Conservation (phyloP, 2,797 vertebrate species). For the Lacerta agilis region DNA sequence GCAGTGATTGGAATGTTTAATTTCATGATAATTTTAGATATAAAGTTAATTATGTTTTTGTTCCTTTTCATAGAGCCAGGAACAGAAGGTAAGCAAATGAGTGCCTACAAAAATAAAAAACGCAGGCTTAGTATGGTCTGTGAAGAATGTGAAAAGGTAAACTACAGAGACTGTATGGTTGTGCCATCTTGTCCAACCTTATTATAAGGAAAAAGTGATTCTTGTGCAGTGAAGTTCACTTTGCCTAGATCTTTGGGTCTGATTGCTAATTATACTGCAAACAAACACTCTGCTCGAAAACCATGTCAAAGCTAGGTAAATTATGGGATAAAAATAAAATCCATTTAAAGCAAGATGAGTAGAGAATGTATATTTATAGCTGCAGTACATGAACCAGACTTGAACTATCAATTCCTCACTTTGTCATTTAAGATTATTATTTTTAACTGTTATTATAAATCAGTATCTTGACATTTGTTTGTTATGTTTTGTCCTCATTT, state of each 20-base stretch:
- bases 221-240: not conserved
- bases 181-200: not conserved
- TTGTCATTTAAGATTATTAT: not conserved
- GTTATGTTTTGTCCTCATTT: not conserved
- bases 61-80: not conserved
- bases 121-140: not conserved
- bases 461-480: not conserved
- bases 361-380: not conserved
- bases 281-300: not conserved
- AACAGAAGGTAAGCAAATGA: not conserved
- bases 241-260: not conserved
- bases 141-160: not conserved
- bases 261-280: not conserved
- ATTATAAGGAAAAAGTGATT: not conserved
- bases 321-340: constrained; percentile 11
- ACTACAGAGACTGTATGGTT: not conserved
- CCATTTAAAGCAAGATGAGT: not conserved
- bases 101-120: not conserved
- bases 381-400: not conserved
- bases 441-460: constrained; percentile 10
- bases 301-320: not conserved
- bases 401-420: not conserved
- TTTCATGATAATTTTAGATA: not conserved
- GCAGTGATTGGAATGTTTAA: not conserved
- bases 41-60: not conserved